A percentile compares a stretch with the other conserved stretches of the same genome.
Evolutionary conservation across 1,140 invertebrate species (phyloP).

Genomic region (Hycleus phaleratus): DNA sequence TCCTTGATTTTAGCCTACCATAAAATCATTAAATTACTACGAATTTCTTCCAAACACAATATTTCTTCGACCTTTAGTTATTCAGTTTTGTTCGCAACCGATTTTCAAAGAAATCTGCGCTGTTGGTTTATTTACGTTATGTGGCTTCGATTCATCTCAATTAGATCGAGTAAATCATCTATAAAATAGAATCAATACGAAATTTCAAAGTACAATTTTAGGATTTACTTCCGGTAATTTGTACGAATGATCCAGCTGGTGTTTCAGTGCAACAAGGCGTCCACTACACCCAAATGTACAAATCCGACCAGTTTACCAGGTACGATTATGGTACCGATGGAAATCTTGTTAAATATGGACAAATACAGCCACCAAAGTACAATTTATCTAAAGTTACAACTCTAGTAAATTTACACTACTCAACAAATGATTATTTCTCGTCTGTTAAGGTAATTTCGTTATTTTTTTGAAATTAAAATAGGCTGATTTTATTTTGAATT

Average conservation of each 20-base stretch:
- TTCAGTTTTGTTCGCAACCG: neutral
- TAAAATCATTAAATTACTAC: too few species aligned
- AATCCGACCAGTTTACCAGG: neutral
- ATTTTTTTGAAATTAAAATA: neutral
- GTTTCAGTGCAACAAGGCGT: constrained; percentile 11
- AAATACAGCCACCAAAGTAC: constrained; percentile 14
- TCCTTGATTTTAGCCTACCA: too few species aligned
- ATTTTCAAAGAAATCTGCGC: neutral
- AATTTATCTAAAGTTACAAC: constrained; percentile 13
- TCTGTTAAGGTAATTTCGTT: constrained; percentile 18
- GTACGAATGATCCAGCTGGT: constrained; percentile 8
- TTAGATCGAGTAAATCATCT: constrained; percentile 6
- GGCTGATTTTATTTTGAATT: neutral
- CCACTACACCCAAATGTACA: constrained; percentile 14
- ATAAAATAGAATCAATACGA: constrained; percentile 24
- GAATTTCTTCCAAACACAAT: too few species aligned
- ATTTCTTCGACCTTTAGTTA: too few species aligned
- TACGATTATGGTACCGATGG: constrained; percentile 50
- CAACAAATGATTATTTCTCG: constrained; percentile 24
- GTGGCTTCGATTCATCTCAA: neutral
- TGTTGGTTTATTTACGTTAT: neutral
- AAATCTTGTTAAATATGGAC: constrained; percentile 19
- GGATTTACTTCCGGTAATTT: neutral
- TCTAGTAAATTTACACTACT: constrained; percentile 18
- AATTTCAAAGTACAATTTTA: neutral